These are phyloP conservation scores for Macaria notata DNA, from an alignment of 2,888 invertebrate species.

Conservation along the genomic window DNA sequence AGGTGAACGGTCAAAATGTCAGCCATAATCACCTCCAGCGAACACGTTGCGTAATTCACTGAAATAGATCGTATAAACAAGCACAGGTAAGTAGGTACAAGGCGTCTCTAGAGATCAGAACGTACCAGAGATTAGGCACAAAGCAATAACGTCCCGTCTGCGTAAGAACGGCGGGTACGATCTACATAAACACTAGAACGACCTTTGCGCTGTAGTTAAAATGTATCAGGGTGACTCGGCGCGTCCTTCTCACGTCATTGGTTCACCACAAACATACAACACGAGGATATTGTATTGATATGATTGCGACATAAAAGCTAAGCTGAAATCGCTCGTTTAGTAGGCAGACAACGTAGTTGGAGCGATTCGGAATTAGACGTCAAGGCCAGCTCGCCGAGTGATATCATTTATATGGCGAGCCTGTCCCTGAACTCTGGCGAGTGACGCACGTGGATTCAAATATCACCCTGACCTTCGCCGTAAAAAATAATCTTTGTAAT, in stretches of 20 bases:
- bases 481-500: conserved; percentile 67
- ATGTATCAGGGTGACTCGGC: conserved; percentile 33
- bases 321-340: conserved; percentile 48
- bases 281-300: conserved; percentile 29
- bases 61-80: conserved; percentile 17
- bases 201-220: conserved; percentile 28
- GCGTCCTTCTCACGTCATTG: conserved; percentile 35
- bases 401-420: conserved; percentile 76
- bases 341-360: conserved; percentile 73
- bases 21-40: conserved; percentile 17
- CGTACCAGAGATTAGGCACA: not conserved
- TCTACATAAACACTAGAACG: conserved; percentile 24
- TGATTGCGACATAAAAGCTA: conserved; percentile 32
- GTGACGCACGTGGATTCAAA: conserved; percentile 76
- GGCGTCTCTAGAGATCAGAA: conserved; percentile 11
- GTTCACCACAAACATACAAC: conserved; percentile 21
- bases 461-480: conserved; percentile 71
- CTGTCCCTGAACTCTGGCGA: conserved; percentile 76
- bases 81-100: conserved; percentile 2
- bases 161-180: not conserved
- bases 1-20: conserved; percentile 26
- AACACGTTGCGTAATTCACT: conserved; percentile 18
- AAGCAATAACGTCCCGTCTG: conserved; percentile 25
- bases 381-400: conserved; percentile 69
- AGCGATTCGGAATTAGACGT: conserved; percentile 74